These are phyloP conservation scores for Arrhopalites spinosus DNA, from an alignment of 2,888 invertebrate species.

Conservation along the genomic window DNA sequence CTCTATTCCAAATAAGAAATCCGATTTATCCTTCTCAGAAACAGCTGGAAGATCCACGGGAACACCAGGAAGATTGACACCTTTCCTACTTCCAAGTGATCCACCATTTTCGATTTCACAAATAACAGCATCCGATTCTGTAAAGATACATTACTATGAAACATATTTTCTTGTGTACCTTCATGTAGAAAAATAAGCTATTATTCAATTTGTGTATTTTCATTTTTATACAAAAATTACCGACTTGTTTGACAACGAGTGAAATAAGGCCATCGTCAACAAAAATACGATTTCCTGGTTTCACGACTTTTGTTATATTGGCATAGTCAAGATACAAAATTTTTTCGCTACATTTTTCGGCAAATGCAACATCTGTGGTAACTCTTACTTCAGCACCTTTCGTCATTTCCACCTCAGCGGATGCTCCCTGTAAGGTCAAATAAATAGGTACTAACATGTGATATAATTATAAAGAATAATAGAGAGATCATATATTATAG, in stretches of 20 bases:
- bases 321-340: slow-evolving; percentile 87
- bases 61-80: slow-evolving; percentile 83
- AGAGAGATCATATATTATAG: too few relatives aligned
- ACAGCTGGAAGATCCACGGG: slow-evolving; percentile 96
- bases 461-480: too few relatives aligned
- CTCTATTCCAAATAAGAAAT: slow-evolving; percentile 86
- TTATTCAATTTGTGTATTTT: slow-evolving; percentile 13
- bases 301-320: slow-evolving; percentile 90
- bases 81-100: slow-evolving; percentile 89
- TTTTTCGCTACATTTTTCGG: slow-evolving; percentile 76
- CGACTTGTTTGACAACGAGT: slow-evolving; percentile 76
- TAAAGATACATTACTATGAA: neutral
- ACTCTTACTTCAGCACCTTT: slow-evolving; percentile 81
- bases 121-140: slow-evolving; percentile 66
- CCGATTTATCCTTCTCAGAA: slow-evolving; percentile 94
- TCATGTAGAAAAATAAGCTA: neutral
- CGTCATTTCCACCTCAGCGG: slow-evolving; percentile 86
- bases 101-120: slow-evolving; percentile 96
- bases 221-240: slow-evolving; percentile 60
- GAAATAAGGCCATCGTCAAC: slow-evolving; percentile 97
- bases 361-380: slow-evolving; percentile 77
- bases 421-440: slow-evolving; percentile 71
- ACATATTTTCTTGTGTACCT: neutral
- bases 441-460: too few relatives aligned
- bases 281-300: slow-evolving; percentile 82